Conservation (phyloP, 2,113 vertebrate species). For the Hirundichthys speculiger region DNA sequence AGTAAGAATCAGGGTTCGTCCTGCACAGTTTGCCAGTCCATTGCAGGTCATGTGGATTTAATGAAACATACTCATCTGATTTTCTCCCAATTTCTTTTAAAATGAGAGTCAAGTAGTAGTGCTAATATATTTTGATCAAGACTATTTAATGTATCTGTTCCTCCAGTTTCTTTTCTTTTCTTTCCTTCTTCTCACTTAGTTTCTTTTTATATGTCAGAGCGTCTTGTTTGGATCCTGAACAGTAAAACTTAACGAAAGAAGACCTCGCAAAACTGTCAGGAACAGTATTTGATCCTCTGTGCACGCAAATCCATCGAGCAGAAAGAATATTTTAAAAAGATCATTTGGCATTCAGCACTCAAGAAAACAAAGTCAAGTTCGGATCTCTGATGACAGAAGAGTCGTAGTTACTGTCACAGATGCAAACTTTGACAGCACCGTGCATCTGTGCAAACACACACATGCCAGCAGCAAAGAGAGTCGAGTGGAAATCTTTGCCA, state of each 20-base stretch:
- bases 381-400: constrained; percentile 39
- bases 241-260: constrained; percentile 4
- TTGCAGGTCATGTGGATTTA: too few relatives aligned
- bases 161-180: too few relatives aligned
- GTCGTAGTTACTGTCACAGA: constrained; percentile 12
- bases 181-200: neutral
- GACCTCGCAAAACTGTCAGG: neutral
- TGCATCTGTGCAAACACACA: neutral
- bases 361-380: constrained; percentile 20
- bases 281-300: constrained; percentile 6
- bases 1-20: too few relatives aligned
- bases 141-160: too few relatives aligned
- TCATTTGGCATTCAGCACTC: constrained; percentile 25
- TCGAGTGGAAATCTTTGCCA: constrained; percentile 63
- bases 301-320: neutral
- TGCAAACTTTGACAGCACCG: constrained; percentile 30
- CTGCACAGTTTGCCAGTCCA: too few relatives aligned
- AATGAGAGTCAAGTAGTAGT: too few relatives aligned
- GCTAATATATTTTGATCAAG: too few relatives aligned
- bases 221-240: neutral
- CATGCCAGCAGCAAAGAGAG: constrained; percentile 20
- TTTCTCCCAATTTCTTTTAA: too few relatives aligned
- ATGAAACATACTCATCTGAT: too few relatives aligned
- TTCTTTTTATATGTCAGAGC: neutral
- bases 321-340: neutral